Base-by-base conservation (phyloP, 2,888 invertebrate genomes). In the Drosophila histrio region DNA sequence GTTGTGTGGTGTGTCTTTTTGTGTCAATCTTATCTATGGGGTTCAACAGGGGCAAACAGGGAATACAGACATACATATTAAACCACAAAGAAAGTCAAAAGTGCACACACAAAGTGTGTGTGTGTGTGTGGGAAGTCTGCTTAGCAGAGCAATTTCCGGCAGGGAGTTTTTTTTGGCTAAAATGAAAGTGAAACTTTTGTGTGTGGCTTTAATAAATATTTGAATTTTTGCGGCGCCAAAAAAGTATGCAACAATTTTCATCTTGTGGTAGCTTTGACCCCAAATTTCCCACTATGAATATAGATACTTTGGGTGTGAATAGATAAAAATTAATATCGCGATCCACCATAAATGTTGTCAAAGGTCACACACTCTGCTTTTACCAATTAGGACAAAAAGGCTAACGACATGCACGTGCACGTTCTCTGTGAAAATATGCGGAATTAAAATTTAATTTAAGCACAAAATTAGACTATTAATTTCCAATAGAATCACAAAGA, bases 401-500 rank as follows among this genome's bases (percentile, higher is more conserved):
- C 57, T 41, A 46, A 53, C 58, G 47, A 28, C 22, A 26, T 13
- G 24, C 34, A 44, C 15, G 44, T 62, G 59, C 49, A 52, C 34
- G 62, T 53, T 41, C 26, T 15, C 36, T 49, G 46, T 46, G 41
- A 66, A 72, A 54, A 57, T 62, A 67, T 58, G 56, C 62, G 66
- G 82, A 83, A 83, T 83, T 86, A 86, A 83, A 86, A 74, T 86
- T 86, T 80, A 76, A 83, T 86, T 83, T 71, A 66, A 54, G 72
- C 63, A 52, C 69, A 66, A 82, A 72, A 79, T 82, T 77, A 60
- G 77, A 85, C 79, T 77, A 85, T 75, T 72, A 85, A 83, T 79
- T 72, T 81, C 72, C 71, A 77, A 75, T 79, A 82, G 53, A 57
- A 19, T 44, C 19, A 38, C 6, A 5, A 24, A 36, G 15, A n/a